These are phyloP conservation scores for Masticophis lateralis DNA, from an alignment of 2,797 vertebrate species.

Conservation along the genomic window DNA sequence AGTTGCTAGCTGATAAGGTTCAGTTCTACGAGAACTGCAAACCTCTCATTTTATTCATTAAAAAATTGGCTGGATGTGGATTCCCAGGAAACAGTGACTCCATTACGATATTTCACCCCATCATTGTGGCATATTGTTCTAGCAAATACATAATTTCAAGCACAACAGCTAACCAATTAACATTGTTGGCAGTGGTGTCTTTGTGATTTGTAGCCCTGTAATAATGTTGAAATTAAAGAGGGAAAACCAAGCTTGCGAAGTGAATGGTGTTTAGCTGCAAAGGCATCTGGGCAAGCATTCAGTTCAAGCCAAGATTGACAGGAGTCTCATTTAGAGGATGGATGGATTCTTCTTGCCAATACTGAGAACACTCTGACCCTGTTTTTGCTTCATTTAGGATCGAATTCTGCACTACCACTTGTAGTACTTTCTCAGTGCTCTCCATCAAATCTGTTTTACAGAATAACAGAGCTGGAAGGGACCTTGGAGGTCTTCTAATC, in stretches of 20 bases:
- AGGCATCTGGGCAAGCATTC: background rate
- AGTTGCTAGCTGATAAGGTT: background rate
- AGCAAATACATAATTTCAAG: slow-evolving; percentile 36
- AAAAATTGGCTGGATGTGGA: background rate
- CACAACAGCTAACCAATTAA: slow-evolving; percentile 47
- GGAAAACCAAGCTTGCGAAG: fast-evolving
- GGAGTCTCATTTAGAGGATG: background rate
- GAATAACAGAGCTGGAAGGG: background rate
- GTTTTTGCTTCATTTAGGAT: background rate
- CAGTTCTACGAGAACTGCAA: background rate
- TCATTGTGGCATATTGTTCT: slow-evolving; percentile 27
- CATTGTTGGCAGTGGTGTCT: background rate
- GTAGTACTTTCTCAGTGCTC: background rate
- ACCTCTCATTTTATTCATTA: slow-evolving; percentile 6
- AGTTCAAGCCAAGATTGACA: background rate
- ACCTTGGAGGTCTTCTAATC: background rate
- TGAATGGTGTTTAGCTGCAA: background rate
- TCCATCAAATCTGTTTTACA: background rate
- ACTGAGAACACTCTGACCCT: background rate
- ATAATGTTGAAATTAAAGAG: slow-evolving; percentile 4
- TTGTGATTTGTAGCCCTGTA: slow-evolving; percentile 36
- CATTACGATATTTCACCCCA: background rate
- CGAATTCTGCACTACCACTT: background rate
- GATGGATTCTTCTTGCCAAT: background rate
- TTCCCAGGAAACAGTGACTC: background rate